These are phyloP conservation scores for Oreortyx pictus DNA, from an alignment of 2,797 vertebrate genomes.

Conservation along the genomic window DNA sequence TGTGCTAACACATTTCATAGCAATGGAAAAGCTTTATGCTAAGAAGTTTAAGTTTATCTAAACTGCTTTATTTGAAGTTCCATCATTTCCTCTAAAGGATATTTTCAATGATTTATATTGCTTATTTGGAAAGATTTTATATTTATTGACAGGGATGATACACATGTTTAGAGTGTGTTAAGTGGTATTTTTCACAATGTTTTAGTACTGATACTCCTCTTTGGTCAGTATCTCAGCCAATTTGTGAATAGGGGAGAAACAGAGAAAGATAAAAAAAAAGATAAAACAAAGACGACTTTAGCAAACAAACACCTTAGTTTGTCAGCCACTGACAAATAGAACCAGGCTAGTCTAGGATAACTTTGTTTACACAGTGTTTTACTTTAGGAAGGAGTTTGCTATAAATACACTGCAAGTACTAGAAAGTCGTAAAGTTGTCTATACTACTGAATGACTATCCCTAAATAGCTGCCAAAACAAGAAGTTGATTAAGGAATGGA, in stretches of 20 bases:
- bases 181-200: conserved; percentile 24
- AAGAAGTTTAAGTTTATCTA: too few species aligned
- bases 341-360: conserved; percentile 15
- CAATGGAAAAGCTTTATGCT: neutral
- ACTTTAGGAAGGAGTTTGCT: neutral
- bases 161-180: neutral
- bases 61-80: conserved; percentile 20
- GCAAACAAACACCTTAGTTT: conserved; percentile 59
- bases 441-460: neutral
- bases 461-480: neutral
- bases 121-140: neutral
- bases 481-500: neutral
- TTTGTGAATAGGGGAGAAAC: conserved; percentile 15
- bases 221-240: neutral
- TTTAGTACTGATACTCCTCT: neutral
- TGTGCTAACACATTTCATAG: conserved; percentile 9
- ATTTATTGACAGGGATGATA: neutral
- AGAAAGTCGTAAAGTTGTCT: conserved; percentile 34
- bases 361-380: conserved; percentile 42
- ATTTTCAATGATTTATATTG: conserved; percentile 15
- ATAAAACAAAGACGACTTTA: conserved; percentile 46
- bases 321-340: conserved; percentile 29
- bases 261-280: conserved; percentile 59
- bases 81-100: neutral
- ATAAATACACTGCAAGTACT: conserved; percentile 54